These are phyloP conservation scores for Drosophila robusta DNA, from an alignment of 2,888 invertebrate genomes.

Conservation along the genomic window DNA sequence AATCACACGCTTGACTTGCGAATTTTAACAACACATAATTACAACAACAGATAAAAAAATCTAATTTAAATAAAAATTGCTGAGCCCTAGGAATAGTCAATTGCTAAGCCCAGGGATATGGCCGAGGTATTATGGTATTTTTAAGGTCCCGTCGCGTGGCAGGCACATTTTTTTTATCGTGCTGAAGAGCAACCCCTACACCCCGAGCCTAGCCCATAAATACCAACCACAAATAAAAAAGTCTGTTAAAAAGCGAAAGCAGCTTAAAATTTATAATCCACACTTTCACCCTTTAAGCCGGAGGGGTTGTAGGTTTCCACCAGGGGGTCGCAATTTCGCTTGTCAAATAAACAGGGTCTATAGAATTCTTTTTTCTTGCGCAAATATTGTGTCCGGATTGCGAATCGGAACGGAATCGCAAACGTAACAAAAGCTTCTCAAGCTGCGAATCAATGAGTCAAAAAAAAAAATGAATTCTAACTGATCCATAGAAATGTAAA, in stretches of 20 bases:
- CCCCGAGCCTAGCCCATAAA: constrained; percentile 39
- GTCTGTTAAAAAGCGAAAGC: constrained; percentile 66
- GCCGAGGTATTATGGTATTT: constrained; percentile 54
- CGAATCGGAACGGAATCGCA: constrained; percentile 30
- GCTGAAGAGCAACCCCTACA: constrained; percentile 48
- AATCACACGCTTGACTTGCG: constrained; percentile 72
- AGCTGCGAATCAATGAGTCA: constrained; percentile 69
- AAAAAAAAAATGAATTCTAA: constrained; percentile 17
- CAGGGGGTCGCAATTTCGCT: constrained; percentile 8
- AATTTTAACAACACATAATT: constrained; percentile 52
- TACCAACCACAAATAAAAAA: constrained; percentile 68
- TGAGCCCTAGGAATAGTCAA: constrained; percentile 40
- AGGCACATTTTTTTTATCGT: constrained; percentile 53
- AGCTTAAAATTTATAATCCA: constrained; percentile 79
- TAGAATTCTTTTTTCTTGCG: constrained; percentile 14
- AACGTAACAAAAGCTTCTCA: constrained; percentile 64
- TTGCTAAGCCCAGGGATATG: constrained; percentile 40
- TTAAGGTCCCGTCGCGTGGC: constrained; percentile 73
- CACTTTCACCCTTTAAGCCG: constrained; percentile 75
- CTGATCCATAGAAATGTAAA: constrained; percentile 34
- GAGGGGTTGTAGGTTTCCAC: constrained; percentile 9
- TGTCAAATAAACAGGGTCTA: constrained; percentile 30
- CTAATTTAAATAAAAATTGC: constrained; percentile 55
- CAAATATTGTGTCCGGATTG: constrained; percentile 40
- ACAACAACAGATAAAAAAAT: constrained; percentile 26